phyloP scores from a whole-genome alignment of 2,888 invertebrate genomes.

The Lamproptera curius region DNA sequence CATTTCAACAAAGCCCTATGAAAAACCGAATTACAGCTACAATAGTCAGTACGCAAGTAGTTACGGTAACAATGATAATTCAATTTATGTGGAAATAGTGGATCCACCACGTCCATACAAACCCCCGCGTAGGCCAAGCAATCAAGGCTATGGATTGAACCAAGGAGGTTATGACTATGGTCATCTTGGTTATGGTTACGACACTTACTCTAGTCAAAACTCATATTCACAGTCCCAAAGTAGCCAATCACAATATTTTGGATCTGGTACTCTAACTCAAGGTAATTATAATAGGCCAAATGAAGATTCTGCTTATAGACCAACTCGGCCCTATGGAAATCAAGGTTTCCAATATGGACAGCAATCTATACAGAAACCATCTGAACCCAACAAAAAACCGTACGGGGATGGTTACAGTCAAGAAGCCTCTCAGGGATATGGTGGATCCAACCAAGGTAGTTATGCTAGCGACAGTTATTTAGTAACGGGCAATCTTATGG shows the following conservation, averaged over 20 bases:
- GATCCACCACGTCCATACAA: slow-evolving; percentile 60
- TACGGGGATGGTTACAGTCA: slow-evolving; percentile 20
- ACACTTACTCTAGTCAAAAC: slow-evolving; percentile 41
- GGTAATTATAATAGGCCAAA: slow-evolving; percentile 11
- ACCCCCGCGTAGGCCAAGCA: slow-evolving; percentile 41
- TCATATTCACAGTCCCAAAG: slow-evolving; percentile 40
- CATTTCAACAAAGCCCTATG: slow-evolving; percentile 30
- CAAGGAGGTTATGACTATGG: slow-evolving; percentile 36
- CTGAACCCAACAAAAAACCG: slow-evolving; percentile 20
- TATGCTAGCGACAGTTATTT: slow-evolving; percentile 25
- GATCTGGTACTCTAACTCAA: slow-evolving; percentile 10
- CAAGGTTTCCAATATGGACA: slow-evolving; percentile 8
- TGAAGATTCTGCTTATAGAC: slow-evolving; percentile 5
- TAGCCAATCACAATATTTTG: slow-evolving; percentile 33
- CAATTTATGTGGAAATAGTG: slow-evolving; percentile 56
- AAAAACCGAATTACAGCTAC: slow-evolving; percentile 43
- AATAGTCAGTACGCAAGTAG: slow-evolving; percentile 54
- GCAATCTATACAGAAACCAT: slow-evolving; percentile 10
- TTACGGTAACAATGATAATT: slow-evolving; percentile 55
- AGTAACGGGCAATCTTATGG: slow-evolving; percentile 20
- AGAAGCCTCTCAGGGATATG: slow-evolving; percentile 20
- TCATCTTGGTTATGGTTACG: slow-evolving; percentile 40
- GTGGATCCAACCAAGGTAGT: slow-evolving; percentile 19
- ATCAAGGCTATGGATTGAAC: slow-evolving; percentile 37
- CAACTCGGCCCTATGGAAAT: slow-evolving; percentile 3